These are phyloP conservation scores for Drosophila ezoana DNA, from an alignment of 2,888 invertebrate species.

Conservation along the genomic window DNA sequence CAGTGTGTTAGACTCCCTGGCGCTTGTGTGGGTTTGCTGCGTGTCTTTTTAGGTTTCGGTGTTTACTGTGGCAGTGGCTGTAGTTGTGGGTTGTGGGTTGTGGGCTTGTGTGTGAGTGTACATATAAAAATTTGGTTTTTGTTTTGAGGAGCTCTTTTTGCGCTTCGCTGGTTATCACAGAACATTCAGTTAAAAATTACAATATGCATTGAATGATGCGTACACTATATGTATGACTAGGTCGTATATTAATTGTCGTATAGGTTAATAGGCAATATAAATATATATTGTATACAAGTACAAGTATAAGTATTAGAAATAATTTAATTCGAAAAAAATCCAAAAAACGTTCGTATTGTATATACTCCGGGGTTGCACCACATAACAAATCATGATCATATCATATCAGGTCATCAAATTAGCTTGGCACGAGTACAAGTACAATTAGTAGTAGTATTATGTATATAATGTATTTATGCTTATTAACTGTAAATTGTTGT, in stretches of 20 bases:
- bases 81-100: conserved; percentile 15
- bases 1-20: conserved; percentile 12
- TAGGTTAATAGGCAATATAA: conserved; percentile 53
- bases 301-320: conserved; percentile 62
- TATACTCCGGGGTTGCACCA: conserved; percentile 76
- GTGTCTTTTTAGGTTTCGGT: conserved; percentile 16
- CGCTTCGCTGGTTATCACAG: conserved; percentile 70
- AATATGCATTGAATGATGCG: conserved; percentile 79
- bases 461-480: conserved; percentile 49
- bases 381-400: conserved; percentile 76
- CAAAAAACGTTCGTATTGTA: conserved; percentile 76
- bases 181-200: conserved; percentile 78
- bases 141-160: conserved; percentile 53
- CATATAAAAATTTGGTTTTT: conserved; percentile 16
- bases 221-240: conserved; percentile 69
- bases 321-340: conserved; percentile 58
- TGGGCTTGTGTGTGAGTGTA: conserved; percentile 8
- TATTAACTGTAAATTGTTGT: conserved; percentile 42
- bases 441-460: conserved; percentile 33
- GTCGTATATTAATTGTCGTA: conserved; percentile 59
- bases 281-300: conserved; percentile 58
- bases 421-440: conserved; percentile 51
- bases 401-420: conserved; percentile 61
- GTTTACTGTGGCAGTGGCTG: conserved; percentile 5
- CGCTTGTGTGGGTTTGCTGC: conserved; percentile 27